phyloP scores from a whole-genome alignment of 1,140 invertebrate genomes.

The Whitmania pigra region DNA sequence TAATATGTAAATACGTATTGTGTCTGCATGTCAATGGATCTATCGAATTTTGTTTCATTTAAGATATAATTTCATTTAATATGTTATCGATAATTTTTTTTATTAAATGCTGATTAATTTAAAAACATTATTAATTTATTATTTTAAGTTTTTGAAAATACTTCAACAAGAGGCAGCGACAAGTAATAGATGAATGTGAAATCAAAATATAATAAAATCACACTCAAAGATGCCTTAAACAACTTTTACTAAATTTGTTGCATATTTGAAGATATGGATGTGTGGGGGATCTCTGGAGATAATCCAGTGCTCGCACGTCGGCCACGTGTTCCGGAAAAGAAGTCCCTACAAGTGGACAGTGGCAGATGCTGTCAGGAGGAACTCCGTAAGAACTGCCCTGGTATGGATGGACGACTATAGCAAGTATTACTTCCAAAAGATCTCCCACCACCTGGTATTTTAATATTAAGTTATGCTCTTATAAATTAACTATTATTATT shows the following conservation, averaged over 20 bases:
- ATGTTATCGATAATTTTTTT: too few relatives aligned
- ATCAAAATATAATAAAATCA: too few relatives aligned
- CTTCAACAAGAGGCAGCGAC: too few relatives aligned
- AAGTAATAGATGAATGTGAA: too few relatives aligned
- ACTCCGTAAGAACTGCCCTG: conserved; percentile 44
- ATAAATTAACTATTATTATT: neutral
- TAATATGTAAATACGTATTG: too few relatives aligned
- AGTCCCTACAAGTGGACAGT: conserved; percentile 31
- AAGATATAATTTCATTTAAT: too few relatives aligned
- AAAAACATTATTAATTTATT: too few relatives aligned
- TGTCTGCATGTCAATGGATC: neutral
- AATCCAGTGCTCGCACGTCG: conserved; percentile 86
- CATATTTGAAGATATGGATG: conserved; percentile 15
- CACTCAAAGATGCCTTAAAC: too few relatives aligned
- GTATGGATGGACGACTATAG: conserved; percentile 88
- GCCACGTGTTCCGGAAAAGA: conserved; percentile 73
- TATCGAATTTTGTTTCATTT: neutral
- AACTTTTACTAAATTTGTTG: too few relatives aligned
- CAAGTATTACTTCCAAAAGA: conserved; percentile 58
- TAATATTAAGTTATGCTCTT: neutral
- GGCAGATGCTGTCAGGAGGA: conserved; percentile 60
- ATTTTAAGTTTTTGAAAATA: too few relatives aligned
- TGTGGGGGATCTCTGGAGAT: conserved; percentile 69
- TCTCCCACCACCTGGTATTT: conserved; percentile 4
- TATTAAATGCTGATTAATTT: too few relatives aligned